Percentiles rank a stretch among this genome's conserved stretches.
phyloP scores from a whole-genome alignment of 2,797 vertebrate species.

The Prunella strophiata region DNA sequence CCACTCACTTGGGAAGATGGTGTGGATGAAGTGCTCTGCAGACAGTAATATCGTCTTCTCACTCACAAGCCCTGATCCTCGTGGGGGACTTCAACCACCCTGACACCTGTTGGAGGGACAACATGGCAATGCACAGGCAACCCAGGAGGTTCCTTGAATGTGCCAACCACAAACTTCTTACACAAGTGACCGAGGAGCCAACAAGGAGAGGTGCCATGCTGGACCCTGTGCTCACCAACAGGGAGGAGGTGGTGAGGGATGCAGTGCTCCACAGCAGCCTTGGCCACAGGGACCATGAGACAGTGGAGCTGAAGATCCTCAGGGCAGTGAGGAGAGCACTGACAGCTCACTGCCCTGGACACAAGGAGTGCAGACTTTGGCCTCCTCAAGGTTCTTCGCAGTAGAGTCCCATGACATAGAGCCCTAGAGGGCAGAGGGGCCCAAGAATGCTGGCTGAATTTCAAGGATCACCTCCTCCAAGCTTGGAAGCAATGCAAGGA shows the following conservation, averaged over 20 bases:
- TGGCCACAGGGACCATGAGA: neutral
- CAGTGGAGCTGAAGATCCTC: neutral
- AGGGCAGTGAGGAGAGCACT: neutral
- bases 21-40: neutral
- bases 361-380: neutral
- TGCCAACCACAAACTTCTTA: neutral
- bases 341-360: neutral
- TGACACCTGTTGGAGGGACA: neutral
- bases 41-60: neutral
- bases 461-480: neutral
- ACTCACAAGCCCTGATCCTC: neutral
- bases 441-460: neutral
- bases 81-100: neutral
- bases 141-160: neutral
- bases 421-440: neutral
- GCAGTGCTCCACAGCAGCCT: neutral
- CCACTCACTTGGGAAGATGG: rapidly evolving
- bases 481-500: neutral
- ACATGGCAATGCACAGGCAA: neutral
- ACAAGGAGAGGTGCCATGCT: neutral
- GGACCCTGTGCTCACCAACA: neutral
- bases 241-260: neutral
- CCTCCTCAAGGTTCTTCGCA: rapidly evolving
- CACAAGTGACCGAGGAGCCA: neutral
- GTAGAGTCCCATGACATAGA: neutral